These are phyloP conservation scores for Microctenopoma stevenorrisi DNA, from an alignment of 2,797 vertebrate species.

Conservation along the genomic window DNA sequence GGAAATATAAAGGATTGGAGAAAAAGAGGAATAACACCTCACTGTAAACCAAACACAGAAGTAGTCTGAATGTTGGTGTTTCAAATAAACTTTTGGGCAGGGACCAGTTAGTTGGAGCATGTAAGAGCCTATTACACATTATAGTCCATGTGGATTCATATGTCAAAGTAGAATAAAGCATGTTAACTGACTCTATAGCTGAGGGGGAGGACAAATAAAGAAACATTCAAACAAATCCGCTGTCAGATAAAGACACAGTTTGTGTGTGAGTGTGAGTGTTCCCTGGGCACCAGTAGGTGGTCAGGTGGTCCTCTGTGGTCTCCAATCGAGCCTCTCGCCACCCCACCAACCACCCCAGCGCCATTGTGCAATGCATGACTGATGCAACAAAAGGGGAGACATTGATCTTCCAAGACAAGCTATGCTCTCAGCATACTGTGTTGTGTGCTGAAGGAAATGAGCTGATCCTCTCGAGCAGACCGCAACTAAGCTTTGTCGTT, in stretches of 20 bases:
- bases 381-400: slow-evolving; percentile 79
- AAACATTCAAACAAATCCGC: slow-evolving; percentile 74
- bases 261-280: slow-evolving; percentile 42
- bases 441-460: slow-evolving; percentile 74
- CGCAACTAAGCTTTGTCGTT: slow-evolving; percentile 74
- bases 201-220: slow-evolving; percentile 66
- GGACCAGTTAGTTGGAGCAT: slow-evolving; percentile 53
- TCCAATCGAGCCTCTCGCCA: slow-evolving; percentile 69
- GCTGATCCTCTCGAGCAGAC: slow-evolving; percentile 76
- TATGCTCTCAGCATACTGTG: slow-evolving; percentile 68
- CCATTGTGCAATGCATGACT: slow-evolving; percentile 79
- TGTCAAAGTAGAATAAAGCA: slow-evolving; percentile 77
- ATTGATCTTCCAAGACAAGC: slow-evolving; percentile 77
- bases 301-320: slow-evolving; percentile 82
- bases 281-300: slow-evolving; percentile 67
- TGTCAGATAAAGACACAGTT: slow-evolving; percentile 77
- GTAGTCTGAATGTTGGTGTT: slow-evolving; percentile 39
- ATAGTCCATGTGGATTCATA: slow-evolving; percentile 60
- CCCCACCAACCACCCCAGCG: slow-evolving; percentile 63
- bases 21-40: slow-evolving; percentile 48
- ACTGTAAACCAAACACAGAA: slow-evolving; percentile 45
- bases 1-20: slow-evolving; percentile 36
- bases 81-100: slow-evolving; percentile 58
- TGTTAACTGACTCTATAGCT: slow-evolving; percentile 72
- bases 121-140: slow-evolving; percentile 56